Evolutionary conservation across 2,888 invertebrate genomes (phyloP), one percentile per base, ranked within the genome.

Genomic region (Agrochola circellaris): DNA sequence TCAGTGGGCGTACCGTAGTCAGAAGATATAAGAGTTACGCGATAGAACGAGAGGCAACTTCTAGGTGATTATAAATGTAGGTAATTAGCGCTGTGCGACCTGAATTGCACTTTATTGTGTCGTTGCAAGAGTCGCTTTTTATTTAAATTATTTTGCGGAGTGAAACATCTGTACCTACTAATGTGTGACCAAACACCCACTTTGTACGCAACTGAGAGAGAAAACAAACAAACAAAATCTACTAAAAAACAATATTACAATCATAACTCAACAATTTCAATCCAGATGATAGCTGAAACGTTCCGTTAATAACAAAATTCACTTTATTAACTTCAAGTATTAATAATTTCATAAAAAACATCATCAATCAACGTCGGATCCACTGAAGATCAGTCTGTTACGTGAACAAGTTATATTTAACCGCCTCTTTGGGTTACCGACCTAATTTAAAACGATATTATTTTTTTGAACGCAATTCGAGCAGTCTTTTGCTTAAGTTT

Each of bases 341-440:
- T 72, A 86, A 88, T 88, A 81, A 87, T 86, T 83, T 82, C 80
- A 84, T 84, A 72, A 70, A 64, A 75, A 83, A 80, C 75, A 71
- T 84, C 74, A 92, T 92, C 90, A 88, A 92, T 92, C 92, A 92
- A 84, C 77, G 90, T 88, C 90, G 51, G 26, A 66, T 75, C 79
- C 82, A 77, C 85, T 89, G 74, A 77, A 82, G 79, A 79, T 75
- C 74, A 74, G 73, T 78, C 78, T 78, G 79, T 82, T 86, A 87
- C 88, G 77, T 73, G 56, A 74, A 82, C 84, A 81, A 87, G 88
- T 78, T 88, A 84, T 79, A 89, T 90, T 89, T 90, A 82, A 85
- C 77, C 79, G 56, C 69, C 74, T 79, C 74, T 82, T 83, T 80
- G 38, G 61, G 66, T 75, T 73, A 75, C 54, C 69, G 70, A 75